Base-by-base conservation (phyloP, 92 coral and sea anemone species). In the Paramuricea clavata region DNA sequence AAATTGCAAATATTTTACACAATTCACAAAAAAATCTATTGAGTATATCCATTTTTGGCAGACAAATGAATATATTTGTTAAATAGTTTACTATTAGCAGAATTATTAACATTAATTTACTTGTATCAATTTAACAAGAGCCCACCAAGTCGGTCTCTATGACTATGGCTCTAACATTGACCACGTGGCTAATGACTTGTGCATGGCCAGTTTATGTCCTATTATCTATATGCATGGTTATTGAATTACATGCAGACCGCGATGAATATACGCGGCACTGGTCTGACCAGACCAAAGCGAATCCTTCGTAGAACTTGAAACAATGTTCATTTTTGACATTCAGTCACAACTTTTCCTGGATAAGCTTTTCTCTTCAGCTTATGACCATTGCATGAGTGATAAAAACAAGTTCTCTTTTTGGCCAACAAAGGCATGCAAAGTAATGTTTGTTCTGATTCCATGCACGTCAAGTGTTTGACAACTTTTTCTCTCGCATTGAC, bases 401-500 rank as follows among this genome's bases (percentile, higher is more conserved):
- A 36, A 36, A 36, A 8, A 16, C 61, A 52, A 52, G 21, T 12
- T 15, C 61, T 52, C 61, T 52, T 52, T 28, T 22, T 39, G 44
- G 44, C 44, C 44, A 16, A 62, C 2, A 26, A 12, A 65, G 8
- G 21, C 31, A 7, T 19, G 72, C 19, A 27, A 65, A 65, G 31
- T 9, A 21, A 9, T 60, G 68, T 21, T 10, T 11, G 5, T 60
- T 10, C 11, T 60, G 30, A 22, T 30, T 12, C 17, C 22, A 11
- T 5, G 21, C 21, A 15, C 4, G 19, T 65, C 72, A 32, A 32
- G 59, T 47, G 43, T 82, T 83, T 87, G 11, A 92, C 47, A 91
- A 28, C 36, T 94, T 78, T 85, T 93, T 88, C 81, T 95, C 95
- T 44, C 98, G 83, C 95, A 90, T 92, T 78, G 85, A 87, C 59